Conservation (phyloP, 2,888 invertebrate species). For the Dastarcus helophoroides region DNA sequence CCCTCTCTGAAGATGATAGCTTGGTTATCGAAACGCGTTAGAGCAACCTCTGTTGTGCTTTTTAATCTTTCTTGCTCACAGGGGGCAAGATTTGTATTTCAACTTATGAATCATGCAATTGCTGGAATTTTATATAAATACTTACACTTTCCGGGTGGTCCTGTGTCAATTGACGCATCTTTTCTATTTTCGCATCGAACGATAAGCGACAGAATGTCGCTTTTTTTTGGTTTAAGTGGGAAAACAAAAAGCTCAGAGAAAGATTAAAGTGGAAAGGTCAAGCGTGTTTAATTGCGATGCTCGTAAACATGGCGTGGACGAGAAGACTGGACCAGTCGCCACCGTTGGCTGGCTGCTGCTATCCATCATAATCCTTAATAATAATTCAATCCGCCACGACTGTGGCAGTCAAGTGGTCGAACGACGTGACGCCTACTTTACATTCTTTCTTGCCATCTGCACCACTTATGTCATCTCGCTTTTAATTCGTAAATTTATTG, state of each 20-base stretch:
- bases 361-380: conserved; percentile 19
- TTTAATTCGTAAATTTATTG: conserved; percentile 3
- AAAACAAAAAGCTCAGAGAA: conserved; percentile 11
- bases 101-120: no score
- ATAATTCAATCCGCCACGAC: conserved; percentile 22
- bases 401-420: conserved; percentile 20
- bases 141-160: no score
- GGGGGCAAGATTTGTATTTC: no score
- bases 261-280: conserved; percentile 22
- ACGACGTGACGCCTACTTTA: conserved; percentile 26
- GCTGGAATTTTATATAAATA: no score
- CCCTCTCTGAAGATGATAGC: no score
- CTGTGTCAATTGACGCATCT: neutral
- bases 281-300: conserved; percentile 24
- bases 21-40: no score
- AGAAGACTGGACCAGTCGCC: conserved; percentile 18
- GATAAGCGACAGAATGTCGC: neutral
- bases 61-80: no score
- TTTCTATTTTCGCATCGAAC: neutral
- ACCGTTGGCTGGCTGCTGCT: conserved; percentile 3
- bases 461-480: conserved; percentile 8
- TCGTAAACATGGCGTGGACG: conserved; percentile 21
- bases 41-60: no score
- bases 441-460: conserved; percentile 6
- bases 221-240: conserved; percentile 10